Conservation (phyloP, 2,888 invertebrate genomes). For the Cetonia aurata region DNA sequence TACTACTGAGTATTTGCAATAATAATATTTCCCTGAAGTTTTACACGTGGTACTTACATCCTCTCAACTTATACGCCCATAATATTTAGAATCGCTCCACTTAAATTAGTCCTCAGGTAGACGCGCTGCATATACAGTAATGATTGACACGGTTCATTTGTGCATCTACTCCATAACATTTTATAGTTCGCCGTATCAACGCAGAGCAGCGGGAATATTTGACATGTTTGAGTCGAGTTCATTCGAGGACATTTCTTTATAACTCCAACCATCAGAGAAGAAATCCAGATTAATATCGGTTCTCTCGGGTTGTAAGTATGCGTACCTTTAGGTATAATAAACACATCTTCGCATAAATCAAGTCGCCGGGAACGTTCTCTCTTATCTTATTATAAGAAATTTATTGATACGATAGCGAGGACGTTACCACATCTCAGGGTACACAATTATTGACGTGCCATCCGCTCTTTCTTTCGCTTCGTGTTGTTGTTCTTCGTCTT, state of each 20-base stretch:
- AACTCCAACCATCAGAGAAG: conserved; percentile 19
- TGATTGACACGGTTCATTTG: conserved; percentile 33
- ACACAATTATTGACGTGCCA: conserved; percentile 38
- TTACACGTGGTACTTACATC: too few species aligned
- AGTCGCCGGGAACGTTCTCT: conserved; percentile 41
- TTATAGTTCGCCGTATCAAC: conserved; percentile 28
- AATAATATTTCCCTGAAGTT: too few species aligned
- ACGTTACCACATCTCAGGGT: conserved; percentile 42
- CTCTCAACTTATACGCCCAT: too few species aligned
- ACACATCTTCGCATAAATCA: conserved; percentile 45
- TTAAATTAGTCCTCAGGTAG: conserved; percentile 24
- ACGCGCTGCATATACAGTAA: background rate
- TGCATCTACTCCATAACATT: conserved; percentile 27
- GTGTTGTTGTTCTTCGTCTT: conserved; percentile 8
- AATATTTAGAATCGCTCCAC: too few species aligned
- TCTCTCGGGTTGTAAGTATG: background rate
- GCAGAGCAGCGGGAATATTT: conserved; percentile 32
- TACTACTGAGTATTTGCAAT: too few species aligned
- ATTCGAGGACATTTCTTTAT: conserved; percentile 37
- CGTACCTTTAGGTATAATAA: conserved; percentile 43
- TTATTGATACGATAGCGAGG: conserved; percentile 43
- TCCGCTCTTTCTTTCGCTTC: conserved; percentile 2
- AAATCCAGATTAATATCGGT: conserved; percentile 37
- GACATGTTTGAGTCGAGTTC: conserved; percentile 34
- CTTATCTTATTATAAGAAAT: conserved; percentile 46